A percentile compares a stretch with the other conserved stretches of the same genome.
Evolutionary conservation across 35 echinoderm and acorn worm genomes (phyloP).

Genomic region (Amphiura filiformis): DNA sequence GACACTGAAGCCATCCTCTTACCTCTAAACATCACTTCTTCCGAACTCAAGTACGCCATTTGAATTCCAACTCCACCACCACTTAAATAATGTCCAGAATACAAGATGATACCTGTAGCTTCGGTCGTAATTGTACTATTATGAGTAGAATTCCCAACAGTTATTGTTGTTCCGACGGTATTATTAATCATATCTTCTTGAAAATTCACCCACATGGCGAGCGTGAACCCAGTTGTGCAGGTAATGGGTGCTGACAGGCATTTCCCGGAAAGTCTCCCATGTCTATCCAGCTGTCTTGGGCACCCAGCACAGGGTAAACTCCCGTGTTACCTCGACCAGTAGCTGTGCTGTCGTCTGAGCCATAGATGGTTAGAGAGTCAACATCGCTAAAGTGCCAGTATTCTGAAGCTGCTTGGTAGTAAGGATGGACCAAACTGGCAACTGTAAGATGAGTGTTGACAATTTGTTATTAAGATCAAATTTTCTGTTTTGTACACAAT

Average conservation of each 20-base stretch:
- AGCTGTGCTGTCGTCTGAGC: conserved; percentile 33
- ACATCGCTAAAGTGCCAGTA: conserved; percentile 58
- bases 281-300: conserved; percentile 47
- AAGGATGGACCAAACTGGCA: conserved; percentile 51
- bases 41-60: background rate
- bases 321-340: conserved; percentile 32
- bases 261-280: conserved; percentile 39
- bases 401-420: conserved; percentile 41
- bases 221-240: conserved; percentile 44
- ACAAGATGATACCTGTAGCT: background rate
- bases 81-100: background rate
- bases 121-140: no score
- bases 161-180: no score
- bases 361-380: conserved; percentile 24
- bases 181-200: background rate
- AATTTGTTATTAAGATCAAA: background rate
- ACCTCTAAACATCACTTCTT: conserved; percentile 20
- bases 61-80: background rate
- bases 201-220: conserved; percentile 64
- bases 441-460: background rate
- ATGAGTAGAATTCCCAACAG: no score
- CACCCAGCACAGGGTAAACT: conserved; percentile 35
- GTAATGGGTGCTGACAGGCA: conserved; percentile 44
- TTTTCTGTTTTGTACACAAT: no score
- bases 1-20: no score